Base-by-base conservation (phyloP, 2,888 invertebrate genomes). In the Limnephilus auricula region DNA sequence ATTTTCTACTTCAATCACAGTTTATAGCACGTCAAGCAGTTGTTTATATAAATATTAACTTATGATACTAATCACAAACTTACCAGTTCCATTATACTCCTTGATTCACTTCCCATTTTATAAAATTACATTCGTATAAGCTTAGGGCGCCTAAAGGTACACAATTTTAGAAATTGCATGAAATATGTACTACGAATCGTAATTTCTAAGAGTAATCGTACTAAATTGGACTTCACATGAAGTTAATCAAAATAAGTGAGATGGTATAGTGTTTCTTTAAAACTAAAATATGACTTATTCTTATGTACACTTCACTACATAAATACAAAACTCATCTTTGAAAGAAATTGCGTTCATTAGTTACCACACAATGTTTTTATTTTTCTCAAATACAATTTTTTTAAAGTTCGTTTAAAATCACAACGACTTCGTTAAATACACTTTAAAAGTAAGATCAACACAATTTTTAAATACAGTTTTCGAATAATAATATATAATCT, bases 1-100 rank as follows among this genome's bases (percentile, higher is more conserved):
- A 82, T 82, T 82, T 34, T 34, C 82, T 82, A 82, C 82, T 34
- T 82, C 34, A 82, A 82, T 82, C 82, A 82, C 82, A 82, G 82
- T 32, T 82, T 34, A 82, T 82, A 32, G 82, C 82, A 82, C 82
- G 82, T 82, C 32, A 32, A 82, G 32, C 37, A 32, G 32, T 32
- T 34, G 25, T 32, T 82, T 25, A 10, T 15, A 82, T 82, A 25
- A 25, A 82, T n/a, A 65, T 65, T 18, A 18, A 50, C 65, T 65
- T 6, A 40, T 25, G 25, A n/a, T 9, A 50, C 13, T 15, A 9
- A 65, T 25, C 4, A 65, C 25, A 25, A 1, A 65, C 25, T 65
- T 5, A 25, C 65, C 25, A 65, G 6, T 25, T 65, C 6, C n/a
- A n/a, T 65, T 65, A 25, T 3, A 65, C 65, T 65, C 9, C 25